Conservation (phyloP, 1,140 invertebrate genomes). For the Cyclina sinensis region DNA sequence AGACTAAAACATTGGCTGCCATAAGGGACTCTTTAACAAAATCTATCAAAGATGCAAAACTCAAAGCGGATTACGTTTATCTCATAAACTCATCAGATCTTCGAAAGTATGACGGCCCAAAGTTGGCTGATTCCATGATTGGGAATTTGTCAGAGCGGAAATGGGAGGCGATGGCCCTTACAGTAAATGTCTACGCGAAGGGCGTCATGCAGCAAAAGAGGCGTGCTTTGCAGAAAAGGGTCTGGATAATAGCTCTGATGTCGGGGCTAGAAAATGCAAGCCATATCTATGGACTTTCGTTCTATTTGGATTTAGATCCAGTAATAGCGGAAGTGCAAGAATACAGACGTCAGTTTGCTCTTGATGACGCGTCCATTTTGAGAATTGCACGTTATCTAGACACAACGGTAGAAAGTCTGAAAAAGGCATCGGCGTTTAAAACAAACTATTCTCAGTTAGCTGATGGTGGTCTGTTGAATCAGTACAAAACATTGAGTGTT, state of each 20-base stretch:
- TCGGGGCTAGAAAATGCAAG: slow-evolving; percentile 44
- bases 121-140: slow-evolving; percentile 42
- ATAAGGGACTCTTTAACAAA: slow-evolving; percentile 7
- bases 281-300: slow-evolving; percentile 54
- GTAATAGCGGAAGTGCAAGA: slow-evolving; percentile 51
- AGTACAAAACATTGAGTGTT: slow-evolving; percentile 52
- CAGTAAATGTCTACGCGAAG: slow-evolving; percentile 33
- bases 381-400: slow-evolving; percentile 43
- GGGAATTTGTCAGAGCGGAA: slow-evolving; percentile 42
- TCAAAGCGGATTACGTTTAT: slow-evolving; percentile 53
- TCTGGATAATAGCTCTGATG: slow-evolving; percentile 62
- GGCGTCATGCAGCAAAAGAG: slow-evolving; percentile 57
- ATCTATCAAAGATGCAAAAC: slow-evolving; percentile 46
- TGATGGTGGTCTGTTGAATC: slow-evolving; percentile 38
- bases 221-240: slow-evolving; percentile 51
- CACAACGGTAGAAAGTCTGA: slow-evolving; percentile 49
- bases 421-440: slow-evolving; percentile 60
- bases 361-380: slow-evolving; percentile 55
- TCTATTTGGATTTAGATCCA: slow-evolving; percentile 47
- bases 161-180: slow-evolving; percentile 61
- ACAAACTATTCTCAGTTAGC: slow-evolving; percentile 61
- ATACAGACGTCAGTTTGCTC: slow-evolving; percentile 57
- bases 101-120: slow-evolving; percentile 63
- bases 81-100: slow-evolving; percentile 54
- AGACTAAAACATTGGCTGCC: slow-evolving; percentile 31